A percentile compares a stretch with the other conserved stretches of the same genome.
These are phyloP conservation scores for Tinamus major DNA, from an alignment of 2,797 vertebrate species.

Conservation along the genomic window DNA sequence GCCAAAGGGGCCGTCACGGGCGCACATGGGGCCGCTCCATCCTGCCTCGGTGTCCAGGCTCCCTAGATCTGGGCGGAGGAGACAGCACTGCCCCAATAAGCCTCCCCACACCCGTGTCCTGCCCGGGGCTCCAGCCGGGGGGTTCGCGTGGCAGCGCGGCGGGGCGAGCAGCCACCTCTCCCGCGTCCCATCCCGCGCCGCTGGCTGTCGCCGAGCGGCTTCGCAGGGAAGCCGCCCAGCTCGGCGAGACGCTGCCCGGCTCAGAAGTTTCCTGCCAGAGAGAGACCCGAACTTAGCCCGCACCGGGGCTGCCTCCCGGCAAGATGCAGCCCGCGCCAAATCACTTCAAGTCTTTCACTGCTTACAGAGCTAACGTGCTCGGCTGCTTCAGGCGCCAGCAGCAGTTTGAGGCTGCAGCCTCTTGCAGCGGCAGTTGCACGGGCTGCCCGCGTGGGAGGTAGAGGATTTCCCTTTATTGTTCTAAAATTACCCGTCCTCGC, in stretches of 20 bases:
- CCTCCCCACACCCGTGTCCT: no score
- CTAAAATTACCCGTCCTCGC: slow-evolving; percentile 47
- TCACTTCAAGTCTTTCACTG: neutral
- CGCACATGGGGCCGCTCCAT: no score
- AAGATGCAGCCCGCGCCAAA: neutral
- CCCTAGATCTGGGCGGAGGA: neutral
- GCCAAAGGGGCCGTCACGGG: no score
- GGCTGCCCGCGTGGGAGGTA: slow-evolving; percentile 11
- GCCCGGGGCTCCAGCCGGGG: no score
- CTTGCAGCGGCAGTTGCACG: slow-evolving; percentile 20
- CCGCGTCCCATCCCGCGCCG: no score
- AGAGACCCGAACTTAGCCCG: neutral
- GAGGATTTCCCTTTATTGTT: slow-evolving; percentile 74
- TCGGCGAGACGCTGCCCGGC: accelerated
- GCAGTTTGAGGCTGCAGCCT: neutral
- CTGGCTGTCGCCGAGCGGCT: no score
- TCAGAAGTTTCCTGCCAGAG: neutral
- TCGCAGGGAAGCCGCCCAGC: neutral
- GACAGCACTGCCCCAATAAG: no score
- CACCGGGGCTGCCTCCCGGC: neutral
- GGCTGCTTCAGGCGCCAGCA: neutral
- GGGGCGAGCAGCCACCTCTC: no score
- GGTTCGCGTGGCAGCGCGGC: no score
- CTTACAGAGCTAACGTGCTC: neutral
- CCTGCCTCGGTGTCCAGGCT: neutral